A percentile compares a stretch with the other conserved stretches of the same genome.
These are phyloP conservation scores for Acromyrmex heyeri DNA, from an alignment of 1,140 invertebrate species.

Conservation along the genomic window DNA sequence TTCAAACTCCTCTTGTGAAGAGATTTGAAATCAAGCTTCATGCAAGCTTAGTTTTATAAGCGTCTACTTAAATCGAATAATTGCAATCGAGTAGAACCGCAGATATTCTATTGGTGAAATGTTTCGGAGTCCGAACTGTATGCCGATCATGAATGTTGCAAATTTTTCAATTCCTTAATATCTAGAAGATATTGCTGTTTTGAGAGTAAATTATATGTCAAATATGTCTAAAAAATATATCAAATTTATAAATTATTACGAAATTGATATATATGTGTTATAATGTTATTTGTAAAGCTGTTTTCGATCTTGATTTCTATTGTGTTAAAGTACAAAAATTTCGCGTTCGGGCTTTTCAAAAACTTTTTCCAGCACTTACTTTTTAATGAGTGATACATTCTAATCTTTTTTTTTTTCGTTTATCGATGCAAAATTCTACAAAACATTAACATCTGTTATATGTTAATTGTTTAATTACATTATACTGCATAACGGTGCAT, in stretches of 20 bases:
- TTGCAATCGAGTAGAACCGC: neutral
- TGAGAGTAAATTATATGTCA: neutral
- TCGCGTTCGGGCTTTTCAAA: neutral
- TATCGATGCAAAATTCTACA: neutral
- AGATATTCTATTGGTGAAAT: slow-evolving; percentile 9
- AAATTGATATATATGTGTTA: slow-evolving; percentile 7
- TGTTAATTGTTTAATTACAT: slow-evolving; percentile 10
- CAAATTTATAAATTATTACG: neutral
- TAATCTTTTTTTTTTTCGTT: neutral
- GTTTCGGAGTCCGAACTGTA: neutral
- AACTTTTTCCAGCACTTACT: neutral
- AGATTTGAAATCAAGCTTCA: neutral
- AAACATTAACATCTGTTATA: neutral
- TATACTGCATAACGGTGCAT: slow-evolving; percentile 1
- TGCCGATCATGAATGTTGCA: neutral
- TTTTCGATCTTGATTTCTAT: neutral
- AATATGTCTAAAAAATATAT: slow-evolving; percentile 5
- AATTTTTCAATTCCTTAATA: neutral
- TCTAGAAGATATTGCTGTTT: neutral
- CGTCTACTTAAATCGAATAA: slow-evolving; percentile 29
- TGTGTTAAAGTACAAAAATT: slow-evolving; percentile 14
- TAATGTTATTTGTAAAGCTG: neutral
- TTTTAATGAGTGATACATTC: neutral
- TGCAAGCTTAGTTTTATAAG: slow-evolving; percentile 49
- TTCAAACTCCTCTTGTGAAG: neutral